phyloP scores from a whole-genome alignment of 2,888 invertebrate genomes.

The Anarsia innoxiella region DNA sequence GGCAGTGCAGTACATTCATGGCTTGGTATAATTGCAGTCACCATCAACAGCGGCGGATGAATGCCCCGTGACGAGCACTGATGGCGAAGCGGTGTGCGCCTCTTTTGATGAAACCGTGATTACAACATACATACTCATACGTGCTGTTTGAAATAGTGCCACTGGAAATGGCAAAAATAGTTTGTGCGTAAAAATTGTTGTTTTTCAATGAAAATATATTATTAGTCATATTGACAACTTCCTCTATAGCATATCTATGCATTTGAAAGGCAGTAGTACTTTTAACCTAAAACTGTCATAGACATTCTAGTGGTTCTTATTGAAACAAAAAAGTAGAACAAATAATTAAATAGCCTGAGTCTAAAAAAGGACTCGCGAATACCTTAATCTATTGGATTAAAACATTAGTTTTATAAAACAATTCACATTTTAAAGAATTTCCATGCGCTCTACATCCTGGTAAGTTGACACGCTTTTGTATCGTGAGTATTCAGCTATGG shows the following conservation, averaged over 20 bases:
- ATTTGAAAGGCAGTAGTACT: no score
- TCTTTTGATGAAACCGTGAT: slow-evolving; percentile 69
- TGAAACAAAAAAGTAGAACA: no score
- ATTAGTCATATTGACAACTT: no score
- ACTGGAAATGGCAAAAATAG: slow-evolving; percentile 30
- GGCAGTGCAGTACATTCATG: slow-evolving; percentile 21
- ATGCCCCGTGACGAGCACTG: slow-evolving; percentile 56
- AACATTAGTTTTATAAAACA: not conserved
- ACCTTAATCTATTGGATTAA: no score
- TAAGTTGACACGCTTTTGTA: slow-evolving; percentile 54
- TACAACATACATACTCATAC: slow-evolving; percentile 51
- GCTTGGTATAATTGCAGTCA: slow-evolving; percentile 53
- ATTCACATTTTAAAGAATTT: no score
- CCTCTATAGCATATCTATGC: no score
- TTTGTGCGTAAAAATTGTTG: no score
- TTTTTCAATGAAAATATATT: no score
- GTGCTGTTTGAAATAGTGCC: slow-evolving; percentile 21
- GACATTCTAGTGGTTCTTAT: no score
- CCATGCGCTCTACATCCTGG: slow-evolving; percentile 11
- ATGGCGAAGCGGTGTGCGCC: slow-evolving; percentile 40
- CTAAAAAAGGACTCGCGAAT: no score
- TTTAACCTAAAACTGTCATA: no score
- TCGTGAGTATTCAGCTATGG: slow-evolving; percentile 48
- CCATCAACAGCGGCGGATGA: slow-evolving; percentile 51
- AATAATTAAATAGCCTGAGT: no score